phyloP scores from a whole-genome alignment of 2,113 vertebrate species.

The Tiliqua scincoides region DNA sequence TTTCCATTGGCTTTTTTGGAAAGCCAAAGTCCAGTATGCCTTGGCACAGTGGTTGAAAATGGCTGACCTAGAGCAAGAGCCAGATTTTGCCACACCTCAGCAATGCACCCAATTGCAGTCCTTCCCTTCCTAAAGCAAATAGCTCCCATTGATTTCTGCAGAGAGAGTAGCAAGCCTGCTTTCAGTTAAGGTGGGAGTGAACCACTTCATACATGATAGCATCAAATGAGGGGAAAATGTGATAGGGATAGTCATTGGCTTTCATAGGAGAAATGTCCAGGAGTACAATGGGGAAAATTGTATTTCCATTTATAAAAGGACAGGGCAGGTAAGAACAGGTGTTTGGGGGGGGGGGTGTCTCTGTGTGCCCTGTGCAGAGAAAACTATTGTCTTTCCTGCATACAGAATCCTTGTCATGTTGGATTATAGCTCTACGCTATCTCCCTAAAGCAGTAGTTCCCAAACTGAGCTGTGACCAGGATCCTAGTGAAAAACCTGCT shows the following conservation, averaged over 20 bases:
- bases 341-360: too few relatives aligned
- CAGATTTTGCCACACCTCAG: neutral
- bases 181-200: neutral
- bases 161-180: neutral
- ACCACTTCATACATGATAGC: neutral
- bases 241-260: neutral
- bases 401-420: too few relatives aligned
- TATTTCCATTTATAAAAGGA: neutral
- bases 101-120: neutral
- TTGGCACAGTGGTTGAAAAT: too few relatives aligned
- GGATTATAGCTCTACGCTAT: too few relatives aligned
- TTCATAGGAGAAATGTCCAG: neutral
- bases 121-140: neutral
- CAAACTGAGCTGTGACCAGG: too few relatives aligned
- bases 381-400: too few relatives aligned
- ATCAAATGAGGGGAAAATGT: neutral
- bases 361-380: neutral
- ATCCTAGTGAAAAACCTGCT: too few relatives aligned
- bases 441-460: too few relatives aligned
- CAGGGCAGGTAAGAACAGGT: neutral
- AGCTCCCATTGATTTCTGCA: too few relatives aligned
- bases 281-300: neutral
- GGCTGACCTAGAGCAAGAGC: neutral
- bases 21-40: too few relatives aligned
- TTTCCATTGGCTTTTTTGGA: neutral